Conservation (phyloP, 2,113 vertebrate species). For the Pogonocichla stellata region DNA sequence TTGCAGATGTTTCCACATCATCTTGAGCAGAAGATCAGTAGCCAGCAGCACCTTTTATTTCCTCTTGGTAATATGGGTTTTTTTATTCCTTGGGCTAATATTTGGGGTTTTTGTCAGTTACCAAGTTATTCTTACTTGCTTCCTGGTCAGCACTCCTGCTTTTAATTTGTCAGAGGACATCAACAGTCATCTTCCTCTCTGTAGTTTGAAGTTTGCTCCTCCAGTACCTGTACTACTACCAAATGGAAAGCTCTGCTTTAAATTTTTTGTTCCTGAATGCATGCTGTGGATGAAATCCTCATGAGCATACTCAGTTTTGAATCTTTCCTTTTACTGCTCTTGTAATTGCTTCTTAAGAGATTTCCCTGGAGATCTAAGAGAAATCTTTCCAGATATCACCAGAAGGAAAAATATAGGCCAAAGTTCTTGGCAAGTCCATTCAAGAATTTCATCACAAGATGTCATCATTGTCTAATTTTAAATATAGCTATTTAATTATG, state of each 20-base stretch:
- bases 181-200: neutral
- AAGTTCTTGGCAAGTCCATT: neutral
- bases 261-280: neutral
- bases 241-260: neutral
- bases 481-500: constrained; percentile 13
- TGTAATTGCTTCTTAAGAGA: neutral
- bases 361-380: neutral
- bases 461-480: constrained; percentile 30
- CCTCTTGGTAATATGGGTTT: neutral
- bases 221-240: neutral
- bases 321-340: neutral
- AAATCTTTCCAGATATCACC: neutral
- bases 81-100: neutral
- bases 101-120: neutral
- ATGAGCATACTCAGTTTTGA: neutral
- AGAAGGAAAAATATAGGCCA: neutral
- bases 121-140: neutral
- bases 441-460: constrained; percentile 18
- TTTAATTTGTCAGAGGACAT: neutral
- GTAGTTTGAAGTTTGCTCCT: neutral
- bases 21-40: neutral
- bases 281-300: neutral
- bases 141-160: neutral
- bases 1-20: neutral
- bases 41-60: neutral